A percentile compares a stretch with the other conserved stretches of the same genome.
Conservation (phyloP, 2,797 vertebrate species). For the Cercopithecus hamlyni region DNA sequence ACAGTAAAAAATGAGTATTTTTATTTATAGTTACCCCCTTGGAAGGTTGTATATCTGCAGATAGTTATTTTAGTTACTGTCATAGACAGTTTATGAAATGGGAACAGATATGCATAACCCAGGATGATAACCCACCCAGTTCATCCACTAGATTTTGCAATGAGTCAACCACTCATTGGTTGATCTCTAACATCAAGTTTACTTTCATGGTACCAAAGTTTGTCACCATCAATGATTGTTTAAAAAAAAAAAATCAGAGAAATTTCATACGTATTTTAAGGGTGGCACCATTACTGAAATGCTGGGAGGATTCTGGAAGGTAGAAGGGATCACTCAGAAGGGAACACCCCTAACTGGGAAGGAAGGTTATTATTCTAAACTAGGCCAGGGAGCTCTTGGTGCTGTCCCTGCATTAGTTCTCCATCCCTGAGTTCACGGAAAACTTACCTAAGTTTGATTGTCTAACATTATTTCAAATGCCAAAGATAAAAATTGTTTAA, state of each 20-base stretch:
- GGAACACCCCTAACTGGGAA: background rate
- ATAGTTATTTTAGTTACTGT: background rate
- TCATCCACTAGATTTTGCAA: conserved; percentile 19
- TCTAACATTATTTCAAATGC: conserved; percentile 42
- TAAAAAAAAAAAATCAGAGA: background rate
- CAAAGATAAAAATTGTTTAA: background rate
- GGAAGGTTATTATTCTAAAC: background rate
- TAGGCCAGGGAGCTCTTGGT: background rate
- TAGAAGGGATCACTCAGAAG: background rate
- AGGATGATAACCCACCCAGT: background rate
- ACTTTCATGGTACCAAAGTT: background rate
- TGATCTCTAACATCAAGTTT: conserved; percentile 10
- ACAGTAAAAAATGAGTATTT: background rate
- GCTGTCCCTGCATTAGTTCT: background rate
- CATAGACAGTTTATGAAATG: conserved; percentile 9
- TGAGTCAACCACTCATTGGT: background rate
- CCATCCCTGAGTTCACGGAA: conserved; percentile 4
- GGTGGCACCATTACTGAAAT: background rate
- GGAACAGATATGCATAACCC: background rate
- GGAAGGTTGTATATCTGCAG: background rate
- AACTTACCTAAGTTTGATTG: background rate
- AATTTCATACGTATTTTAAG: background rate
- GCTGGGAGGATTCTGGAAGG: background rate
- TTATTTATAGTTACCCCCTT: background rate
- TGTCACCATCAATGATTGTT: background rate